Evolutionary conservation across 2,888 invertebrate species (phyloP), one percentile per base, ranked within the genome.

Genomic region (Mycogona germanica): DNA sequence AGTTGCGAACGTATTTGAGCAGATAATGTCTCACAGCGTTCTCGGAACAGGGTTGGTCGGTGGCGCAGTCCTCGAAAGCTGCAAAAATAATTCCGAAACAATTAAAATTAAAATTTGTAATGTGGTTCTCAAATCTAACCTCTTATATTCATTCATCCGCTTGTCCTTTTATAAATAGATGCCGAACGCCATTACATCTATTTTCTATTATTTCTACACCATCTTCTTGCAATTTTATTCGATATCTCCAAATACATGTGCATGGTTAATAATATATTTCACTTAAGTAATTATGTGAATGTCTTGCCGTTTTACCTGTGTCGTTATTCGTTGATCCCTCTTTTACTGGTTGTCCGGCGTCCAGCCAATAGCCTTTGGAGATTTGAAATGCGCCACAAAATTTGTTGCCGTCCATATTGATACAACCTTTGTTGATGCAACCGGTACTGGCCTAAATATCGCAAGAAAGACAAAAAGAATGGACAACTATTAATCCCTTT

Each of bases 331-430:
- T 14, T 12, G 9, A 35, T 35, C 9, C 14, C 9, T 12, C n/a
- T n/a, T n/a, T n/a, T n/a, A 9, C 17, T 4, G 44, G 51, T 21
- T 51, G 51, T 12, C 51, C 51, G 35, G 44, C 51, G 29, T 51
- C 51, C n/a, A 30, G 17, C 51, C 51, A 51, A 32, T 51, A 51
- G 3, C 30, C 51, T 42, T 14, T 25, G 19, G 51, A 51, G 21
- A 51, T 51, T 23, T 51, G 51, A 21, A 44, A 51, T 2, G 51
- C 44, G 21, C 51, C 51, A 5, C 51, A 51, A 32, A 51, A 51
- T 5, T 32, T 30, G 17, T 21, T 21, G 4, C 44, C 44, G 17
- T 32, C 51, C 7, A 51, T 12, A n/a, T 28, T 23, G 3, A 35
- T 32, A 29, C 51, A 51, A 29, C 44, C 44, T 51, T 51, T 51